Evolutionary conservation across 2,113 vertebrate genomes (phyloP).

Genomic region (Cacatua alba): DNA sequence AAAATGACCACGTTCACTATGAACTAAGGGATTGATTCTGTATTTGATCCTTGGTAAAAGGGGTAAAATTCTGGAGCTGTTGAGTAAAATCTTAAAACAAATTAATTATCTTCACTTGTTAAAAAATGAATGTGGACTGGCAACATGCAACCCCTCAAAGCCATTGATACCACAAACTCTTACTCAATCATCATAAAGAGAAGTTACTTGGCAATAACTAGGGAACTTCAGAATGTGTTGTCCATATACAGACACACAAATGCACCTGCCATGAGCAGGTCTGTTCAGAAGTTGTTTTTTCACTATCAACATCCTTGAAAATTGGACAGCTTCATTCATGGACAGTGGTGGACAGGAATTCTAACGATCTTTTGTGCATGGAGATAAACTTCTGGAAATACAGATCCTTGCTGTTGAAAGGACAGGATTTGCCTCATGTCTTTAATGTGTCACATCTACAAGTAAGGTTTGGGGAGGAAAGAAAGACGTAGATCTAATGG

Average conservation of each 20-base stretch:
- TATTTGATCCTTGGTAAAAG: background rate
- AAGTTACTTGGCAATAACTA: background rate
- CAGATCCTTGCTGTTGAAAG: background rate
- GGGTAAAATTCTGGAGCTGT: background rate
- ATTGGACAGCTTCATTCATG: background rate
- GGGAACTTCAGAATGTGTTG: background rate
- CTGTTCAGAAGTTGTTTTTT: background rate
- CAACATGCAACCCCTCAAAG: background rate
- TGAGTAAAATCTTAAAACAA: background rate
- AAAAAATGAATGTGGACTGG: background rate
- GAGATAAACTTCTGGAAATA: background rate
- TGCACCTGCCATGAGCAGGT: rapidly evolving
- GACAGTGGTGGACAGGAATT: background rate
- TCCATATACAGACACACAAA: background rate
- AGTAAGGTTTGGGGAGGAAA: background rate
- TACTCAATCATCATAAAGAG: background rate
- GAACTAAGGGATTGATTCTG: background rate
- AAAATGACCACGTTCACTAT: background rate
- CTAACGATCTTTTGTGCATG: background rate
- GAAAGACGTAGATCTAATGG: background rate
- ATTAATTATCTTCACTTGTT: background rate
- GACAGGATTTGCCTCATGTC: background rate
- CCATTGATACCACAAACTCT: background rate
- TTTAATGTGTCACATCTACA: background rate
- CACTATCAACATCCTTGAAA: background rate